Conservation (phyloP, 1,140 invertebrate genomes). For the Zaprionus tsacasi region DNA sequence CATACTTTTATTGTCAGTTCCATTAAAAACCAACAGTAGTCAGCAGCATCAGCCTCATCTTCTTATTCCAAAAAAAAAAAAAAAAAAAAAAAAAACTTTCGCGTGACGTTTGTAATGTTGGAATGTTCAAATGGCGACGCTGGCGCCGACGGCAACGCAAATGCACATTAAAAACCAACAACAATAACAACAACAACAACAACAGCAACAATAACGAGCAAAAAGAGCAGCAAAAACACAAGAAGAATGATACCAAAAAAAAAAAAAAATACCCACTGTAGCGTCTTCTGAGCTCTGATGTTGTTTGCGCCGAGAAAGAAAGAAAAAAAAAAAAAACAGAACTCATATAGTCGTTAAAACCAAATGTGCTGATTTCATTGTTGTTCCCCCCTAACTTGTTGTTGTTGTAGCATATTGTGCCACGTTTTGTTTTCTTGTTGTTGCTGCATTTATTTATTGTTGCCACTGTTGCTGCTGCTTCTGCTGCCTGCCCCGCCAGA, state of each 20-base stretch:
- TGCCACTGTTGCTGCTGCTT: slow-evolving; percentile 39
- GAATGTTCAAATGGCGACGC: slow-evolving; percentile 62
- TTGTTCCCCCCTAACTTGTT: slow-evolving; percentile 27
- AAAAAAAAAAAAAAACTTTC: slow-evolving; percentile 18
- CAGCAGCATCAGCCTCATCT: neutral
- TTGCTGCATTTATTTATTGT: slow-evolving; percentile 44
- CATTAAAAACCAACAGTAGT: slow-evolving; percentile 34
- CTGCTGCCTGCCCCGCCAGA: neutral
- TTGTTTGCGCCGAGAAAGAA: slow-evolving; percentile 12
- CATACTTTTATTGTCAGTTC: slow-evolving; percentile 42
- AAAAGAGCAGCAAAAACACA: slow-evolving; percentile 19
- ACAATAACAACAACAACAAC: slow-evolving; percentile 25
- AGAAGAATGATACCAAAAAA: slow-evolving; percentile 18
- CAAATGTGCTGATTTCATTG: slow-evolving; percentile 81
- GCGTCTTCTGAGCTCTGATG: slow-evolving; percentile 59
- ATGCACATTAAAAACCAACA: slow-evolving; percentile 80
- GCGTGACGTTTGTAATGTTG: slow-evolving; percentile 63
- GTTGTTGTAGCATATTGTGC: slow-evolving; percentile 37
- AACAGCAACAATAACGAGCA: slow-evolving; percentile 48
- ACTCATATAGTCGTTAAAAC: slow-evolving; percentile 77
- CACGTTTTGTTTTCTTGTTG: slow-evolving; percentile 41
- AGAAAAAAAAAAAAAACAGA: neutral
- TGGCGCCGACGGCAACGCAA: slow-evolving; percentile 55
- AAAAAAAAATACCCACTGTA: slow-evolving; percentile 33
- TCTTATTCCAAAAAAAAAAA: slow-evolving; percentile 17